Base-by-base conservation (phyloP, 2,797 vertebrate species). In the Gobionotothen gibberifrons region DNA sequence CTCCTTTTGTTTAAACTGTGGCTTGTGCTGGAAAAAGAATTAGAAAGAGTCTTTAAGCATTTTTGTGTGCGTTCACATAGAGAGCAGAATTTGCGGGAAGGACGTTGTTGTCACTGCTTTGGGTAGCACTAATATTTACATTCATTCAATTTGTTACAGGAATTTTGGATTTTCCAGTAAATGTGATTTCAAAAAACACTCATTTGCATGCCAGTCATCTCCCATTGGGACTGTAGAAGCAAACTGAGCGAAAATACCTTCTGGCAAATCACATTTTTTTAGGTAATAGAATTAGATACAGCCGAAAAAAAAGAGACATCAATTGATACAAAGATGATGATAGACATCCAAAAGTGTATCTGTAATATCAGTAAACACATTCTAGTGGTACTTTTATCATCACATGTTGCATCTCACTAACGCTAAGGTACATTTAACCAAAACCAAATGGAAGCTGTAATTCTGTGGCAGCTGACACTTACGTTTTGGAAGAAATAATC, bases 121-220 rank as follows among this genome's bases (percentile, higher is more conserved):
- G 68, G 57, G 63, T 66, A 47, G 60, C 29, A 62, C 67, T 73
- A 73, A 82, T 70, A 74, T 85, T 85, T 83, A 73, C 80, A 67
- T 73, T 61, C 44, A 63, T 57, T 19, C 36, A 43, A 29, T 76
- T 69, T 80, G 67, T 81, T 67, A 59, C 54, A 59, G 58, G 19
- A 76, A 82, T 88, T 53, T 53, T 10, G 52, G 46, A 58, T 63
- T 76, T 77, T 79, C 69, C 62, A 79, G 72, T 68, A 76, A 67
- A 61, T 61, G 17, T 68, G 53, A 65, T 46, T 59, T 44, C 16
- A 42, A 76, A 76, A 72, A 76, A 59, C 15, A 61, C 3, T 9
- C 22, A 52, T 60, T 60, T 74, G 14, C 10, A 0, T 29, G 32
- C 21, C 43, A 22, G 16, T 57, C 2, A 3, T 63, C 26, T 62